Evolutionary conservation across 2,797 vertebrate genomes (phyloP), one percentile per base, ranked within the genome.

Genomic region (Periophthalmus magnuspinnatus): DNA sequence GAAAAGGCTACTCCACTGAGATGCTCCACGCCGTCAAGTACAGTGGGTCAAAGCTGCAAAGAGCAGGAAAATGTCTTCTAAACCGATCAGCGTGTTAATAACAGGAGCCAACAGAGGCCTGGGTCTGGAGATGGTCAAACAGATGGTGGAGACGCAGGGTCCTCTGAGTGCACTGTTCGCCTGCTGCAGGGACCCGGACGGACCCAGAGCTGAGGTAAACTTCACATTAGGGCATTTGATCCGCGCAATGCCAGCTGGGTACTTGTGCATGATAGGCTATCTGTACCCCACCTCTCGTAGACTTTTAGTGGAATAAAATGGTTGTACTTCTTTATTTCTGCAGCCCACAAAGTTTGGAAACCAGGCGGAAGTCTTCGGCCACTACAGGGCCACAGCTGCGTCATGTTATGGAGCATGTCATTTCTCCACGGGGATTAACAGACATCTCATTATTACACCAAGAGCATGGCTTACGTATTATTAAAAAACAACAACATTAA

Each of bases 111-210:
- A 93, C 84, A 48, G 83, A 0, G 90, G 91, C 0, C 22, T 92
- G 0, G 91, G 91, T n/a, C 76, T 92, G 81, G 90, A 91, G 36
- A 24, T 91, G 1, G 67, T 92, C 2, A 81, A 9, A 5, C 86
- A 91, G 41, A 60, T 92, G 14, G 48, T 87, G 50, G 78, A 72
- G 24, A 17, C 63, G 6, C 10, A 52, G 0, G 28, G 6, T 0
- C 70, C 85, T 6, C 70, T 87, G 0, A 4, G 71, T 34, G 82
- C 76, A 69, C 63, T 93, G 3, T 92, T 93, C 52, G 92, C 85
- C 0, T 33, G 16, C 2, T 93, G 91, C 58, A 87, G 88, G 33
- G 80, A 94, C 24, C 86, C 90, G 24, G 63, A 74, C 9, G 88
- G 86, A 64, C 64, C 78, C 0, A 80, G 65, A 6, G 70, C 78